Percentiles rank a stretch among this genome's conserved stretches.
Conservation (phyloP, 2,113 vertebrate species). For the Rhinolophus ferrumequinum region DNA sequence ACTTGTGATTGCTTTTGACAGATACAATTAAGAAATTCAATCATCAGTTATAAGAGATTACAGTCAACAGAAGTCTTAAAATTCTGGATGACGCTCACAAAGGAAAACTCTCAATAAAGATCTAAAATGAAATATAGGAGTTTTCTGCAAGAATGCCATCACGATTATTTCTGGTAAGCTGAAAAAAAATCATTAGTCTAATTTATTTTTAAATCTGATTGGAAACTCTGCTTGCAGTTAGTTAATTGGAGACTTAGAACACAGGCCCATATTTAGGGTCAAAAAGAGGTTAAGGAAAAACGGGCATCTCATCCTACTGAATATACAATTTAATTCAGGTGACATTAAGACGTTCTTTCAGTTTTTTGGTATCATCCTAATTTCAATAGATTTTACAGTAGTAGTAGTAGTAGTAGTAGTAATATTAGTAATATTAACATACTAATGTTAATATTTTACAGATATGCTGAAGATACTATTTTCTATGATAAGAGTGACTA, state of each 20-base stretch:
- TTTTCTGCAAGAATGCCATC: slow-evolving; percentile 13
- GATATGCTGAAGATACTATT: not conserved
- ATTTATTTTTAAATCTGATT: slow-evolving; percentile 35
- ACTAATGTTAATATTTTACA: not conserved
- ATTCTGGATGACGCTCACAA: slow-evolving; percentile 30
- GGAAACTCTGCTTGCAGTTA: not conserved
- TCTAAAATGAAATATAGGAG: not conserved
- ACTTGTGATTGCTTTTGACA: slow-evolving; percentile 49
- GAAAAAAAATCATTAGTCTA: not conserved
- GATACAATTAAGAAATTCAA: slow-evolving; percentile 54
- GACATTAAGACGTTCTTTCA: not conserved
- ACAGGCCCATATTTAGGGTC: not conserved
- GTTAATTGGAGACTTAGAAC: not conserved
- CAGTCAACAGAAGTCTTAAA: not conserved
- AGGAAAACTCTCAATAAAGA: slow-evolving; percentile 21
- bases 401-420: not conserved
- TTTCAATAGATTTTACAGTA: not conserved
- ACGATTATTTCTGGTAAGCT: slow-evolving; percentile 34
- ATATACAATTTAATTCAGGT: slow-evolving; percentile 26
- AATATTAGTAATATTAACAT: not conserved
- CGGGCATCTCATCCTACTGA: not conserved
- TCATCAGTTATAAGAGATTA: slow-evolving; percentile 25
- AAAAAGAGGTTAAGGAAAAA: not conserved
- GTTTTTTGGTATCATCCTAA: not conserved
- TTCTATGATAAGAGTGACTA: not conserved